phyloP scores from a whole-genome alignment of 35 echinoderm and acorn worm genomes.

The Chiridota heheva region DNA sequence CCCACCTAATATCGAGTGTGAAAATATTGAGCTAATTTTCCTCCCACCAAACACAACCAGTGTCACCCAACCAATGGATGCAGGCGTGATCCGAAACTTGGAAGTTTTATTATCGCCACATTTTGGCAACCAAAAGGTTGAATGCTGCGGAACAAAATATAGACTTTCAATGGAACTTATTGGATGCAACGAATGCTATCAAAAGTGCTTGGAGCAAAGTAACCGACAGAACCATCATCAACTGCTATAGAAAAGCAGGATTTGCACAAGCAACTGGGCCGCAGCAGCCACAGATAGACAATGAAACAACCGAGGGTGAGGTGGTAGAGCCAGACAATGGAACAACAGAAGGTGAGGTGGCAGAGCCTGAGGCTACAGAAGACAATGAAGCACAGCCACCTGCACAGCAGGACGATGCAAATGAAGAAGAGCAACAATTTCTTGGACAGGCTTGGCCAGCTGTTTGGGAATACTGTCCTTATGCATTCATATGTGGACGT shows the following conservation, averaged over 20 bases:
- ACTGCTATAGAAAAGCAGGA: constrained; percentile 34
- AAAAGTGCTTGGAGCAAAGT: constrained; percentile 36
- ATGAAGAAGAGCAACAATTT: not conserved
- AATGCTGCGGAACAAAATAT: not conserved
- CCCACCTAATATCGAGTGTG: not conserved
- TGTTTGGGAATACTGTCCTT: not conserved
- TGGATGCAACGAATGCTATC: constrained; percentile 28
- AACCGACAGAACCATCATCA: constrained; percentile 14
- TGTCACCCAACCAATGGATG: constrained; percentile 48
- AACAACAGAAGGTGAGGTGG: no score
- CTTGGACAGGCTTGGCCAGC: not conserved
- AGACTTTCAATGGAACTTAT: constrained; percentile 36
- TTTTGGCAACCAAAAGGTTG: not conserved
- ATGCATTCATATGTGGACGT: not conserved
- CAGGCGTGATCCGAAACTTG: constrained; percentile 10
- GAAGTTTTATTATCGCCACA: constrained; percentile 46
- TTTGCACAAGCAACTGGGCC: not conserved
- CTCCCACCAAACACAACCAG: constrained; percentile 48
- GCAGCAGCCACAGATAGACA: not conserved
- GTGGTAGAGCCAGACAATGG: not conserved
- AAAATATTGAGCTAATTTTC: constrained; percentile 33
- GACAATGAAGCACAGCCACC: not conserved
- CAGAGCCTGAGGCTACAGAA: not conserved
- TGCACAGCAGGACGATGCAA: not conserved
- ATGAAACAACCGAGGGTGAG: no score